Percentiles rank a stretch among this genome's conserved stretches.
phyloP scores from a whole-genome alignment of 2,797 vertebrate genomes.

The Danio jaintianensis region DNA sequence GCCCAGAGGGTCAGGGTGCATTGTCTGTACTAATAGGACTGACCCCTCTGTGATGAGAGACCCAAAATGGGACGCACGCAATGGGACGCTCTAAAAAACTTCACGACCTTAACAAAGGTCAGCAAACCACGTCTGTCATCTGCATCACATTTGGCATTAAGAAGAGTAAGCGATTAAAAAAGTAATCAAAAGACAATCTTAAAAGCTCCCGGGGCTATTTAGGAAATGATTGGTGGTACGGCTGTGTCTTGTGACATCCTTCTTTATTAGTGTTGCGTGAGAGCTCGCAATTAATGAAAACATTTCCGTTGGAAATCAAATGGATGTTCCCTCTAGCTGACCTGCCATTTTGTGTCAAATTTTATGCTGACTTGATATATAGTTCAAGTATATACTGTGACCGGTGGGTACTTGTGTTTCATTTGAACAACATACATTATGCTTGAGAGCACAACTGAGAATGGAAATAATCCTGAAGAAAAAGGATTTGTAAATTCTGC shows the following conservation, averaged over 20 bases:
- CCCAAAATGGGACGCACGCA: slow-evolving; percentile 35
- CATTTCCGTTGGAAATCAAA: not conserved
- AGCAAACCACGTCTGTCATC: slow-evolving; percentile 21
- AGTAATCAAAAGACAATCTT: not conserved
- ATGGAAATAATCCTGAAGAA: not conserved
- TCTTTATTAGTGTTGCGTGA: not conserved
- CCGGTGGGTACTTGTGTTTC: not conserved
- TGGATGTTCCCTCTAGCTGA: not conserved
- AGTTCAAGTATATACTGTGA: slow-evolving; percentile 19
- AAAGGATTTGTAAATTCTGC: slow-evolving; percentile 40
- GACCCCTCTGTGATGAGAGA: slow-evolving; percentile 59
- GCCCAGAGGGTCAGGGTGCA: slow-evolving; percentile 45
- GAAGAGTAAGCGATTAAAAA: slow-evolving; percentile 1
- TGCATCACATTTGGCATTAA: not conserved
- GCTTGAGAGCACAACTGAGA: slow-evolving; percentile 26
- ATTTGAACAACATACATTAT: slow-evolving; percentile 16
- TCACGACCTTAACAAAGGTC: slow-evolving; percentile 27
- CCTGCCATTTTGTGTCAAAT: slow-evolving; percentile 29
- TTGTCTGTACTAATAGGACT: slow-evolving; percentile 49
- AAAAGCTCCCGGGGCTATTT: slow-evolving; percentile 12
- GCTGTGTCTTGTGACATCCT: not conserved
- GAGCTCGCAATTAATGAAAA: slow-evolving; percentile 19
- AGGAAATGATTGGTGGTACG: slow-evolving; percentile 5
- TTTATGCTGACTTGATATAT: not conserved
- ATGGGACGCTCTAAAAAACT: slow-evolving; percentile 31